A percentile compares a stretch with the other conserved stretches of the same genome.
phyloP scores from a whole-genome alignment of 2,888 invertebrate genomes.

The Acleris emargana region DNA sequence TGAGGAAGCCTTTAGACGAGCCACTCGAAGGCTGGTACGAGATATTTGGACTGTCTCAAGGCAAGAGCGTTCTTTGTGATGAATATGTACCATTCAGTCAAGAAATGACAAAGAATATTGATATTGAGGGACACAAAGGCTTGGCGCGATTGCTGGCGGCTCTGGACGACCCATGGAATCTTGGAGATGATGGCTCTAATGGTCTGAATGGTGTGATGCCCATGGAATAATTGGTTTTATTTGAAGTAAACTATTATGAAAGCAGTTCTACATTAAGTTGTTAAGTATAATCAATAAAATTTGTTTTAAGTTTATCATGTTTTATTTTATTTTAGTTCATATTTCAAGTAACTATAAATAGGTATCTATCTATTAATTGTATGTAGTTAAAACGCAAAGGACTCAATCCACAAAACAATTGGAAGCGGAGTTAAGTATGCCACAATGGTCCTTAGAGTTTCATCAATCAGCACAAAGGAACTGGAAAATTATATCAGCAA shows the following conservation, averaged over 20 bases:
- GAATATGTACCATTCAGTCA: slow-evolving; percentile 71
- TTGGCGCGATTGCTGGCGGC: slow-evolving; percentile 69
- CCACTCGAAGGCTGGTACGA: slow-evolving; percentile 79
- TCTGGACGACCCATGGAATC: slow-evolving; percentile 78
- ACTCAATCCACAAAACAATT: too few species aligned
- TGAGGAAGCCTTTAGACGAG: slow-evolving; percentile 68
- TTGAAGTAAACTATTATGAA: background rate
- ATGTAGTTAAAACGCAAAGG: too few species aligned
- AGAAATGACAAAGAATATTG: slow-evolving; percentile 70
- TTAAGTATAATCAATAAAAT: background rate
- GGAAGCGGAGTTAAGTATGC: too few species aligned
- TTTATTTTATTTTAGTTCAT: too few species aligned
- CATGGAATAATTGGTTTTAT: slow-evolving; percentile 57
- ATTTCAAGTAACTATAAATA: too few species aligned
- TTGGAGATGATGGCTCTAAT: slow-evolving; percentile 61
- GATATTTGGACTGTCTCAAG: slow-evolving; percentile 74
- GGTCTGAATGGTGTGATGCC: slow-evolving; percentile 59
- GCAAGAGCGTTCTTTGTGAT: slow-evolving; percentile 72
- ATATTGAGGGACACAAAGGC: slow-evolving; percentile 72
- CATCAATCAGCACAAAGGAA: too few species aligned
- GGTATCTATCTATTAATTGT: too few species aligned
- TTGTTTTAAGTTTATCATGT: too few species aligned
- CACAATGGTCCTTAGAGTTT: too few species aligned
- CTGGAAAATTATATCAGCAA: too few species aligned
- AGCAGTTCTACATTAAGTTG: background rate